Conservation (phyloP, 2,888 invertebrate genomes). For the Melanchra persicariae region DNA sequence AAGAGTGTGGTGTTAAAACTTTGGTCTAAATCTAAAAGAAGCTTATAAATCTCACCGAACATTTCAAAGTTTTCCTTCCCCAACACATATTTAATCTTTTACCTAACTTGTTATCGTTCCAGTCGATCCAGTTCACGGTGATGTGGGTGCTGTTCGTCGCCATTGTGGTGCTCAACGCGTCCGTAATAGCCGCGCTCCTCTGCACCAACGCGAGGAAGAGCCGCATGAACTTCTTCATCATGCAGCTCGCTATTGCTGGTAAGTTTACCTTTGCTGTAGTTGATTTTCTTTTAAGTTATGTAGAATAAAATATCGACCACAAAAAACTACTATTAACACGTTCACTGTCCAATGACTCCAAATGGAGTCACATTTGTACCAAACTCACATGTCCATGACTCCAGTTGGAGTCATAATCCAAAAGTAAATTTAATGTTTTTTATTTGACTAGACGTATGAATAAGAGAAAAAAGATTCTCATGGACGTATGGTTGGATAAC, state of each 20-base stretch:
- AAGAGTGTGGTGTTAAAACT: too few species aligned
- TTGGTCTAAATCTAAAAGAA: not conserved
- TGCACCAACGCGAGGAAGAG: constrained; percentile 96
- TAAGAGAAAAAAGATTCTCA: too few species aligned
- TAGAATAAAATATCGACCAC: too few species aligned
- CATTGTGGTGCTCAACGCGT: constrained; percentile 96
- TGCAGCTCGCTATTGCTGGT: constrained; percentile 98
- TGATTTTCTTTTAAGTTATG: too few species aligned
- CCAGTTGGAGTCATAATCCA: too few species aligned
- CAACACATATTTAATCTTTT: not conserved
- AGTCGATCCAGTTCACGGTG: constrained; percentile 97
- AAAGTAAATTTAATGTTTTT: too few species aligned
- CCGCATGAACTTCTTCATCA: constrained; percentile 98
- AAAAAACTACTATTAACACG: too few species aligned
- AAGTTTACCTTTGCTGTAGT: constrained; percentile 69
- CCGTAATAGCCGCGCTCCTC: constrained; percentile 96
- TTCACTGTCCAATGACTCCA: too few species aligned
- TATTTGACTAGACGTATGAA: too few species aligned
- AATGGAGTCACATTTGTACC: too few species aligned
- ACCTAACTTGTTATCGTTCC: constrained; percentile 67
- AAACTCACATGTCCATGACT: too few species aligned
- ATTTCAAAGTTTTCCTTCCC: not conserved
- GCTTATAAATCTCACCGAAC: not conserved
- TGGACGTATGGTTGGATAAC: too few species aligned
- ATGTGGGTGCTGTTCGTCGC: constrained; percentile 96